phyloP scores from a whole-genome alignment of 2,888 invertebrate genomes.

The Desoria tigrina region DNA sequence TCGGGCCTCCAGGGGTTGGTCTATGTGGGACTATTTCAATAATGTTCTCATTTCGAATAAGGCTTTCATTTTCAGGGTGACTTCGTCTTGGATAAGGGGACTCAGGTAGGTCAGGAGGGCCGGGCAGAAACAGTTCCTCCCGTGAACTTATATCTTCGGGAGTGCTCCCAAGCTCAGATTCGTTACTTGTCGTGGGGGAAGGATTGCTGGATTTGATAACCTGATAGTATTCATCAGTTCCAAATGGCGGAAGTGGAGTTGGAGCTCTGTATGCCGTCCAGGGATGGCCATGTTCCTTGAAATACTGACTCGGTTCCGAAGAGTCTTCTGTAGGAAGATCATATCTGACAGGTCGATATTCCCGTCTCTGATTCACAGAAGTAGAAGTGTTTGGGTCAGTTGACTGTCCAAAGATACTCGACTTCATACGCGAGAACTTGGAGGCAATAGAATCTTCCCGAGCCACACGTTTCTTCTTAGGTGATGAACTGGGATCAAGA shows the following conservation, averaged over 20 bases:
- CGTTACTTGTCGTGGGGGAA: constrained; percentile 51
- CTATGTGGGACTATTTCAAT: too few species aligned
- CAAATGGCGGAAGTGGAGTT: constrained; percentile 51
- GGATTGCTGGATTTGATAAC: constrained; percentile 52
- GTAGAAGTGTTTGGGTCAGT: constrained; percentile 18
- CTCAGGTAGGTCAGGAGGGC: constrained; percentile 48
- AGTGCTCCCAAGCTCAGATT: constrained; percentile 50
- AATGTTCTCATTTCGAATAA: neutral
- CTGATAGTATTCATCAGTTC: constrained; percentile 48
- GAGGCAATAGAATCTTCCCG: constrained; percentile 44
- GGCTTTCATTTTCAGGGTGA: neutral
- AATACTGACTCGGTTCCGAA: constrained; percentile 51
- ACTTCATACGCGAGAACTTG: constrained; percentile 44
- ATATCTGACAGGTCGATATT: constrained; percentile 31
- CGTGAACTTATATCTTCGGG: constrained; percentile 47
- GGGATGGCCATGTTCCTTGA: constrained; percentile 46
- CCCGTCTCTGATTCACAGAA: neutral
- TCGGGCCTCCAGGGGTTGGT: too few species aligned
- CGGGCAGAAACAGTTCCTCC: constrained; percentile 49
- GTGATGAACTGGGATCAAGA: constrained; percentile 31
- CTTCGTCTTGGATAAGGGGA: constrained; percentile 39
- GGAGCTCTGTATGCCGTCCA: constrained; percentile 51
- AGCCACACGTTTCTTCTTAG: constrained; percentile 32
- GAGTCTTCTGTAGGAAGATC: constrained; percentile 47
- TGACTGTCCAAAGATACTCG: constrained; percentile 41